Conservation (phyloP, 1,140 invertebrate genomes). For the Drosophila seguyi region DNA sequence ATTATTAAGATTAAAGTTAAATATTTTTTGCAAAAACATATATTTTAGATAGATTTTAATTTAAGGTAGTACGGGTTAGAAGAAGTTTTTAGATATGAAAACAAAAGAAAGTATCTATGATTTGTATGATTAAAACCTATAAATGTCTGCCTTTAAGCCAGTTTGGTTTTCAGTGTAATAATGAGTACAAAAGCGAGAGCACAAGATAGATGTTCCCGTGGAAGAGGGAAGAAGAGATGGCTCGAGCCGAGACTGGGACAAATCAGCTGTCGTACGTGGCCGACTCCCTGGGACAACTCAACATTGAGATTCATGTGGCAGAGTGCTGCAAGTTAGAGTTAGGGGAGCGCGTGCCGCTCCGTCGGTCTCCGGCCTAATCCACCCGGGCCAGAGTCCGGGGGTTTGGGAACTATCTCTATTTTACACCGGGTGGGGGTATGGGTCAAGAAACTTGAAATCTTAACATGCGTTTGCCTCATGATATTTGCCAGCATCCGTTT, state of each 20-base stretch:
- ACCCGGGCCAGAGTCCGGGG: conserved; percentile 22
- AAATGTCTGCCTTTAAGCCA: neutral
- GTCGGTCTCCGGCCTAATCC: conserved; percentile 43
- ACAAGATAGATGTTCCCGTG: neutral
- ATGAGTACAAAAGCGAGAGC: conserved; percentile 12
- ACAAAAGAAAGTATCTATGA: no score
- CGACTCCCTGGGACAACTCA: conserved; percentile 45
- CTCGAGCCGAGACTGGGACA: conserved; percentile 38
- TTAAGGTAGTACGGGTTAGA: no score
- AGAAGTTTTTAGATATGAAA: no score
- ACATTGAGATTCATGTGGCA: conserved; percentile 79
- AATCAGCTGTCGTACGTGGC: conserved; percentile 71
- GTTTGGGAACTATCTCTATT: conserved; percentile 18
- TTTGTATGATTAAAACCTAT: no score
- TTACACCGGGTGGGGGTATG: neutral
- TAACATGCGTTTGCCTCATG: conserved; percentile 65
- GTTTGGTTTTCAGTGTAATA: conserved; percentile 4
- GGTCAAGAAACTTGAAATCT: conserved; percentile 73
- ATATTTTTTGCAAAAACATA: no score
- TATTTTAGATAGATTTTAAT: no score
- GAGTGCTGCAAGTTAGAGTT: conserved; percentile 34
- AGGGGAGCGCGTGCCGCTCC: conserved; percentile 52
- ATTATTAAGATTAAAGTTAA: no score
- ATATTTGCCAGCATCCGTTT: conserved; percentile 70
- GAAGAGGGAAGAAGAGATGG: conserved; percentile 3